Conservation (phyloP, 2,113 vertebrate genomes). For the Myanophis thanlyinensis region DNA sequence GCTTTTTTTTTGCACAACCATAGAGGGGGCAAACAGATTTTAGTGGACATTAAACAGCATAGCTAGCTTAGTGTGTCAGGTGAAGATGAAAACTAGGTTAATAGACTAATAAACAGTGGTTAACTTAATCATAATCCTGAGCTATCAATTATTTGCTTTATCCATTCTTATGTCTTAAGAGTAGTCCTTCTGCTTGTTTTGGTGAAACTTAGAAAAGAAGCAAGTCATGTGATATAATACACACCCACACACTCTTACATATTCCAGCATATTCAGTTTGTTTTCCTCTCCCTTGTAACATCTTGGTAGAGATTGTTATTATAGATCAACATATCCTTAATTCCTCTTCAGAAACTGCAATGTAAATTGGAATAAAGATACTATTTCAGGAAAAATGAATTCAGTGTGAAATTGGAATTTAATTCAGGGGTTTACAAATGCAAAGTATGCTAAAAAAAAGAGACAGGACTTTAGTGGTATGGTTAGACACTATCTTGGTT, state of each 20-base stretch:
- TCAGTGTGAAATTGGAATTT: neutral
- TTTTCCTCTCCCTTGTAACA: neutral
- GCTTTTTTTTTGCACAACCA: neutral
- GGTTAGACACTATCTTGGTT: neutral
- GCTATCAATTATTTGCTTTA: neutral
- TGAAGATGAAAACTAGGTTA: neutral
- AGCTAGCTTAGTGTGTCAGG: neutral
- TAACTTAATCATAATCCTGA: neutral
- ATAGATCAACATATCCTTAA: neutral
- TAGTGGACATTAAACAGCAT: neutral
- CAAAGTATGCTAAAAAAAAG: neutral
- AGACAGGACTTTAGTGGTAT: neutral
- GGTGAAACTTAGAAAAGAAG: neutral
- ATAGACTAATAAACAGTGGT: neutral
- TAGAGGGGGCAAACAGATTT: neutral
- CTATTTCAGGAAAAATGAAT: neutral
- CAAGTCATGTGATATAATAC: neutral
- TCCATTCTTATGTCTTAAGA: neutral
- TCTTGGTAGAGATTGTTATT: neutral
- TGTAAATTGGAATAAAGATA: neutral
- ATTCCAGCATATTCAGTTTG: neutral
- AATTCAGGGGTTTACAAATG: neutral
- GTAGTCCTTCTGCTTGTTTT: neutral
- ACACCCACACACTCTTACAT: neutral
- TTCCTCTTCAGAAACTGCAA: neutral